These are phyloP conservation scores for Drosophila testacea DNA, from an alignment of 2,888 invertebrate species.

Conservation along the genomic window DNA sequence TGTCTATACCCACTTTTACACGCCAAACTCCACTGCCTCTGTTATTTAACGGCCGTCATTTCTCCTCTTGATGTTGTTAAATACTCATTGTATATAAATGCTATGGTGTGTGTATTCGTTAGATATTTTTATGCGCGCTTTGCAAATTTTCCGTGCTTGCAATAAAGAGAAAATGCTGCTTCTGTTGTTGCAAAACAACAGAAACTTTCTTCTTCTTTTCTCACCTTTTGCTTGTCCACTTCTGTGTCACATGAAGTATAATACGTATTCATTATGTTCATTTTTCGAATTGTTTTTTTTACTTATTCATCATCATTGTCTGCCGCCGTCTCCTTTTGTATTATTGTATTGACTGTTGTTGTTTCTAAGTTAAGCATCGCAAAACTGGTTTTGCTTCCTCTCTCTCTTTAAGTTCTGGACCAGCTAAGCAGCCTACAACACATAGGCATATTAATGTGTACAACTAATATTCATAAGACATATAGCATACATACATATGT, in stretches of 20 bases:
- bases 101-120: constrained; percentile 18
- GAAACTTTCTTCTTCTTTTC: constrained; percentile 39
- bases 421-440: constrained; percentile 41
- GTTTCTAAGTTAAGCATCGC: constrained; percentile 57
- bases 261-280: constrained; percentile 44
- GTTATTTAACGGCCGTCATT: no score
- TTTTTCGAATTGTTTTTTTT: constrained; percentile 36
- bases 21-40: no score
- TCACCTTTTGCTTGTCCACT: constrained; percentile 40
- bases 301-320: constrained; percentile 39
- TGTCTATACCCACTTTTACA: no score
- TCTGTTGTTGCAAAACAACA: constrained; percentile 36
- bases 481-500: constrained; percentile 13
- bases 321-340: constrained; percentile 42
- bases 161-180: constrained; percentile 62
- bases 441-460: constrained; percentile 15
- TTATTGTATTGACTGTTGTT: constrained; percentile 45
- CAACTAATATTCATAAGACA: constrained; percentile 7
- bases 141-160: constrained; percentile 55
- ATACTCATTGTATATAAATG: constrained; percentile 1
- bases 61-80: no score
- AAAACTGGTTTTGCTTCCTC: constrained; percentile 51
- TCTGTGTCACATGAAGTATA: constrained; percentile 51
- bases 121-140: constrained; percentile 48
- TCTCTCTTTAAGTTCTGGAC: constrained; percentile 38